These are phyloP conservation scores for Elysia crispata DNA, from an alignment of 2,888 invertebrate genomes.

Conservation along the genomic window DNA sequence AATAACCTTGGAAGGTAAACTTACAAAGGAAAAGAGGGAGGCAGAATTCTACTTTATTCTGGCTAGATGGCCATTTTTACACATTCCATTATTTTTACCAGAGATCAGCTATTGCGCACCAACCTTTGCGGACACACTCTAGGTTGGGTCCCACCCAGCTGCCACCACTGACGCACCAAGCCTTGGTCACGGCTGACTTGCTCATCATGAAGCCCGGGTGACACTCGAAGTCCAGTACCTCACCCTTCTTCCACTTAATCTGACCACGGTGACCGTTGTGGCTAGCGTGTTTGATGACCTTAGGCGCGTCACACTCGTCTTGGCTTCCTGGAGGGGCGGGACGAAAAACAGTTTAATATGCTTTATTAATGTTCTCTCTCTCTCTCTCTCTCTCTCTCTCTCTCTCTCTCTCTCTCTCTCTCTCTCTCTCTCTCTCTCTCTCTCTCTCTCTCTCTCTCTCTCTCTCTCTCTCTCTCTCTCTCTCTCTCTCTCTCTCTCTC, in stretches of 20 bases:
- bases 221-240: constrained; percentile 94
- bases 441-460: too few relatives aligned
- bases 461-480: too few relatives aligned
- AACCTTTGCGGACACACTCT: constrained; percentile 37
- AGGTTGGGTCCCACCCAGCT: constrained; percentile 99
- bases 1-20: too few relatives aligned
- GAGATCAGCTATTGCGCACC: too few relatives aligned
- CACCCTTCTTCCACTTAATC: constrained; percentile 90
- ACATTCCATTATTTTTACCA: too few relatives aligned
- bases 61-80: too few relatives aligned
- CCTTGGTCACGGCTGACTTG: constrained; percentile 92
- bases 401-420: not conserved
- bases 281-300: constrained; percentile 77
- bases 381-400: not conserved
- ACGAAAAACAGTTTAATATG: constrained; percentile 12
- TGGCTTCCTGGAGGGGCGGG: constrained; percentile 52
- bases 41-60: too few relatives aligned
- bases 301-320: constrained; percentile 77
- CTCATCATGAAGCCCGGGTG: constrained; percentile 90
- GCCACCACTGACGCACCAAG: constrained; percentile 92
- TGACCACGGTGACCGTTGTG: constrained; percentile 89
- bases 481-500: too few relatives aligned
- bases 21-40: too few relatives aligned
- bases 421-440: too few relatives aligned
- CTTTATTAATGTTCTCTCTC: too few relatives aligned